Evolutionary conservation across 2,113 vertebrate genomes (phyloP).

Genomic region (Oncorhynchus mykiss): DNA sequence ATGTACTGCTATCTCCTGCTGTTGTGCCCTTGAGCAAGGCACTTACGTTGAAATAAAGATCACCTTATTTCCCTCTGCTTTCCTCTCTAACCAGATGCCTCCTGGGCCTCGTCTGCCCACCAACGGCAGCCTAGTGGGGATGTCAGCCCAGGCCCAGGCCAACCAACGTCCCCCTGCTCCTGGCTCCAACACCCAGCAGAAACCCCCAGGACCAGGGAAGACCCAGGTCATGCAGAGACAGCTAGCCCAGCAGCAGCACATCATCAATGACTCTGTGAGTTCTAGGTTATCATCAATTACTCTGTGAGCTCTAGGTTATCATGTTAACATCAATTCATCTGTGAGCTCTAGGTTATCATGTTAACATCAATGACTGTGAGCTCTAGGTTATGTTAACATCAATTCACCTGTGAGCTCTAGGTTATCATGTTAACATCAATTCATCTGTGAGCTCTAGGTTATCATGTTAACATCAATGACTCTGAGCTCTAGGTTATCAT

Average conservation of each 20-base stretch:
- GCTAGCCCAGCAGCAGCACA: slow-evolving; percentile 82
- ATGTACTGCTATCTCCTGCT: no score
- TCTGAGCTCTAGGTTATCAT: no score
- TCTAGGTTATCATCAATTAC: background rate
- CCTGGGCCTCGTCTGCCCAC: slow-evolving; percentile 57
- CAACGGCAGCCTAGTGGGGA: slow-evolving; percentile 54
- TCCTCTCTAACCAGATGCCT: slow-evolving; percentile 27
- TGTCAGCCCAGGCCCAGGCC: slow-evolving; percentile 76
- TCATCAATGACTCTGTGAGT: slow-evolving; percentile 80
- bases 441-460: no score
- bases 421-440: no score
- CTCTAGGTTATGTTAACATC: slow-evolving; percentile 36
- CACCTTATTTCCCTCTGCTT: no score
- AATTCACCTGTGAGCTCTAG: slow-evolving; percentile 61
- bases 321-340: no score
- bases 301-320: background rate
- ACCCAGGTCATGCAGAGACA: slow-evolving; percentile 81
- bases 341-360: no score
- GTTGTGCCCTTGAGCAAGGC: no score
- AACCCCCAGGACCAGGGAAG: slow-evolving; percentile 58
- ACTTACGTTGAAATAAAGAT: no score
- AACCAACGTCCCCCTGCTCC: slow-evolving; percentile 69
- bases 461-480: no score
- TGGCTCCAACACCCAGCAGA: slow-evolving; percentile 73
- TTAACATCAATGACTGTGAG: background rate